Evolutionary conservation across 2,797 vertebrate genomes (phyloP).

Genomic region (Thaleichthys pacificus): DNA sequence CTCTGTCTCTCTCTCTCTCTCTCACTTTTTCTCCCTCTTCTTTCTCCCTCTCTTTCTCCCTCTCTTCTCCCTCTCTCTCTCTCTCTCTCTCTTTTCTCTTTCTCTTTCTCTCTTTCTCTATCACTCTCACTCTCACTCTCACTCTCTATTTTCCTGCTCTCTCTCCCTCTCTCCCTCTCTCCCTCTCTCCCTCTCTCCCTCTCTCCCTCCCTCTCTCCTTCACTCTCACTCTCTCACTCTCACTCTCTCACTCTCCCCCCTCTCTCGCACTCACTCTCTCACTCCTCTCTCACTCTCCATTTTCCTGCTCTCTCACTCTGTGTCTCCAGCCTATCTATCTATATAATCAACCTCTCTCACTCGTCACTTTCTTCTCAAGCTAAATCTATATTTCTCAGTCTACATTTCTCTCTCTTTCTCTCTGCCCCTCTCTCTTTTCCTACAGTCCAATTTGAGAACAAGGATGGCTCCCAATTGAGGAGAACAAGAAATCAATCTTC

Average conservation of each 20-base stretch:
- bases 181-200: constrained; percentile 43
- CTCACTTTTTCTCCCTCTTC: constrained; percentile 22
- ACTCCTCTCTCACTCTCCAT: too few relatives aligned
- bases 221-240: neutral
- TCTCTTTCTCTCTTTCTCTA: constrained; percentile 30
- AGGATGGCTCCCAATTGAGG: too few relatives aligned
- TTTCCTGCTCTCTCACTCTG: too few relatives aligned
- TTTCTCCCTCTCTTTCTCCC: constrained; percentile 31
- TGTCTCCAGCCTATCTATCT: too few relatives aligned
- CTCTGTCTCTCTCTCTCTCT: constrained; percentile 22
- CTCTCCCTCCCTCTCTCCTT: neutral
- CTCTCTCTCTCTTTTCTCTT: constrained; percentile 43
- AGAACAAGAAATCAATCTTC: too few relatives aligned
- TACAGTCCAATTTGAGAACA: too few relatives aligned
- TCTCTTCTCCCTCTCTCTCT: constrained; percentile 5
- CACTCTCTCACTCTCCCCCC: neutral
- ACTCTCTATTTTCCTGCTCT: constrained; percentile 47
- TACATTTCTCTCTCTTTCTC: neutral
- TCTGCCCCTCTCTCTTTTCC: too few relatives aligned
- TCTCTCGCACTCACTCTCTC: neutral
- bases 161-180: constrained; percentile 14
- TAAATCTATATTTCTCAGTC: constrained; percentile 16
- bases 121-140: constrained; percentile 37
- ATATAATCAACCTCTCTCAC: constrained; percentile 17
- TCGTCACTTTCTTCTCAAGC: constrained; percentile 2